Conservation (phyloP, 2,113 vertebrate species). For the Trichechus manatus region DNA sequence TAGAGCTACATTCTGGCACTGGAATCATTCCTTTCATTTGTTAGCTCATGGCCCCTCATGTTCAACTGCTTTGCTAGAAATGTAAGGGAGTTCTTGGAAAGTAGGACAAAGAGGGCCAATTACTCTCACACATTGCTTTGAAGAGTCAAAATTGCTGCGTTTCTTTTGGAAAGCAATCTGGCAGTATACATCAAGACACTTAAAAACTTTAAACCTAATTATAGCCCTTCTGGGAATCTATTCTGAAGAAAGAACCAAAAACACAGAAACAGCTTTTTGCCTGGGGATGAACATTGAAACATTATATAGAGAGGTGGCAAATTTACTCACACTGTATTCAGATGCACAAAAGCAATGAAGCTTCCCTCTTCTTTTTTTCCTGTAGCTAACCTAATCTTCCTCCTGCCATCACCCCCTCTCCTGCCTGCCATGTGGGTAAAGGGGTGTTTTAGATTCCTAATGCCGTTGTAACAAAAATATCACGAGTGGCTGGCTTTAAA, state of each 20-base stretch:
- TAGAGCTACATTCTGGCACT: too few relatives aligned
- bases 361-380: neutral
- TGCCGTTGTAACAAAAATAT: neutral
- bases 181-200: neutral
- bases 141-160: neutral
- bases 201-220: constrained; percentile 39
- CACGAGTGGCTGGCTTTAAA: neutral
- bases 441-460: neutral
- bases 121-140: neutral
- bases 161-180: constrained; percentile 49
- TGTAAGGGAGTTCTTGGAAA: neutral
- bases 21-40: too few relatives aligned
- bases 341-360: neutral
- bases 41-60: too few relatives aligned
- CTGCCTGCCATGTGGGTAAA: too few relatives aligned
- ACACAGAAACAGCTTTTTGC: neutral
- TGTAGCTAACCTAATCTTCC: neutral
- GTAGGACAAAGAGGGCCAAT: neutral
- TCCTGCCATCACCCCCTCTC: neutral
- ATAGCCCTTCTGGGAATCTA: constrained; percentile 31
- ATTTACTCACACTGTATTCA: neutral
- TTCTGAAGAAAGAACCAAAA: constrained; percentile 17
- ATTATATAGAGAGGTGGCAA: neutral
- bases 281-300: neutral
- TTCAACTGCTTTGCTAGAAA: constrained; percentile 7